phyloP scores from a whole-genome alignment of 2,888 invertebrate species.

The Phyllotreta striolata region DNA sequence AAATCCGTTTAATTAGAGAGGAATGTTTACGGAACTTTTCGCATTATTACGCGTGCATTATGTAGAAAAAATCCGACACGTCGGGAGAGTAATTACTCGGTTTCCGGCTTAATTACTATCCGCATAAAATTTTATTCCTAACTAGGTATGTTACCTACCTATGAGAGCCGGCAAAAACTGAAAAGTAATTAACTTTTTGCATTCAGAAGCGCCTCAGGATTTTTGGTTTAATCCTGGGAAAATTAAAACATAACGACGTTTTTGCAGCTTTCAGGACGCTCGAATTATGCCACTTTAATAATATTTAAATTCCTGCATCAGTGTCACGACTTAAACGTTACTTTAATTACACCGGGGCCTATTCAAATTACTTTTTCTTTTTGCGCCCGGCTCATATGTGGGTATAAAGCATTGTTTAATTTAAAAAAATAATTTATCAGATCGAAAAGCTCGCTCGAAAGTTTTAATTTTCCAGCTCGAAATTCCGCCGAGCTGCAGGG shows the following conservation, averaged over 20 bases:
- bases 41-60: background rate
- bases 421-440: background rate
- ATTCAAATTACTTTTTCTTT: background rate
- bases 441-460: too few species aligned
- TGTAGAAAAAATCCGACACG: too few species aligned
- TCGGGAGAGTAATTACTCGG: too few species aligned
- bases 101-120: too few species aligned
- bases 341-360: background rate
- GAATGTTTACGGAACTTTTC: background rate
- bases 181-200: conserved; percentile 23
- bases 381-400: background rate
- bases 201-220: conserved; percentile 14
- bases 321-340: conserved; percentile 10
- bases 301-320: conserved; percentile 19
- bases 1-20: too few species aligned
- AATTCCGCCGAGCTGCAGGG: background rate
- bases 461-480: too few species aligned
- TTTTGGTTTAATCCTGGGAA: conserved; percentile 14
- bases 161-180: background rate
- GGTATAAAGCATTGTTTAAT: too few species aligned
- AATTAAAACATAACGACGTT: conserved; percentile 23
- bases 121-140: too few species aligned
- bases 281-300: conserved; percentile 4
- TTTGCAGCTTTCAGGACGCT: too few species aligned
- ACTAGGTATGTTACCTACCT: conserved; percentile 6